Evolutionary conservation across 2,797 vertebrate species (phyloP).

Genomic region (Buceros bicornis): DNA sequence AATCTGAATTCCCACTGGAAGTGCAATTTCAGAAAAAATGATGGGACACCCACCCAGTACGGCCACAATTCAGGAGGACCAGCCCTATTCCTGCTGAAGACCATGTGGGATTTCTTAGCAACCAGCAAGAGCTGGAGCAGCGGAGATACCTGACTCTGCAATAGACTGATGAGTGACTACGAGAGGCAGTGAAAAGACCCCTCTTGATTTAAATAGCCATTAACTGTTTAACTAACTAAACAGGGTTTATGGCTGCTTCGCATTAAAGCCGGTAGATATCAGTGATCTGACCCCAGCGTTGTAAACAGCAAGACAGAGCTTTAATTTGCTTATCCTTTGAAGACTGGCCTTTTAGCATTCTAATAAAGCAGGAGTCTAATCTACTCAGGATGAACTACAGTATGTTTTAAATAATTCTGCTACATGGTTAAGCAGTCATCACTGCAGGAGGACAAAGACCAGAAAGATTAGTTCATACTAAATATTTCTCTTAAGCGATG

Average conservation of each 20-base stretch:
- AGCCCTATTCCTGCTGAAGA: background rate
- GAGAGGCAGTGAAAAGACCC: background rate
- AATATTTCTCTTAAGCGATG: constrained; percentile 57
- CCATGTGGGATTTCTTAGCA: background rate
- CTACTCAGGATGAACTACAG: constrained; percentile 28
- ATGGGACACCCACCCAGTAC: background rate
- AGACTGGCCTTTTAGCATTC: constrained; percentile 12
- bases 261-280: constrained; percentile 22
- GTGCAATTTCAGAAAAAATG: background rate
- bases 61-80: background rate
- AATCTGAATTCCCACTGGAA: background rate
- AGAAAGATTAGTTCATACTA: constrained; percentile 54
- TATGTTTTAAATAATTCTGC: constrained; percentile 54
- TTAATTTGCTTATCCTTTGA: constrained; percentile 64
- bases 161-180: background rate
- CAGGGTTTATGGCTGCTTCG: background rate
- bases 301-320: constrained; percentile 42
- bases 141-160: background rate
- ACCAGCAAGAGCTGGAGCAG: background rate
- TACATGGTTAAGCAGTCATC: constrained; percentile 44
- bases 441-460: constrained; percentile 16
- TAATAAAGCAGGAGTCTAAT: constrained; percentile 50
- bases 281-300: constrained; percentile 15
- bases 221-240: constrained; percentile 17
- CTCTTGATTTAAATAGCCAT: background rate